A percentile compares a stretch with the other conserved stretches of the same genome.
phyloP scores from a whole-genome alignment of 2,888 invertebrate genomes.

The Cataglyphis cursor region DNA sequence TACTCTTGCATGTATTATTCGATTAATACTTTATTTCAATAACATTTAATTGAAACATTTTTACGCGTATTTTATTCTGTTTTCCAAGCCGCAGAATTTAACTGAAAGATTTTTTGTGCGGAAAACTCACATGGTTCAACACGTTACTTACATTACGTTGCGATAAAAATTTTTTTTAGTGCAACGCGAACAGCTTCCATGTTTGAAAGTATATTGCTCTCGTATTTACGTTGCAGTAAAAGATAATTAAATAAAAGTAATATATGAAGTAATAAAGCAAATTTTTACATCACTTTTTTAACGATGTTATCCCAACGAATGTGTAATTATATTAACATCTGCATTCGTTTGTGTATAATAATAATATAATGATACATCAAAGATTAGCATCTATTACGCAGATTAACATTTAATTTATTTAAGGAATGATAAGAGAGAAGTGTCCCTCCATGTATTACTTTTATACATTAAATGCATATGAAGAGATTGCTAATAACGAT shows the following conservation, averaged over 20 bases:
- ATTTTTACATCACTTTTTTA: conserved; percentile 2
- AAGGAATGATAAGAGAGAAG: background rate
- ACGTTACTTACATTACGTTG: background rate
- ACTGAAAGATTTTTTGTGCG: background rate
- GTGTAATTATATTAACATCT: conserved; percentile 17
- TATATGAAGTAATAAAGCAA: background rate
- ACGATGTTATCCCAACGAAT: background rate
- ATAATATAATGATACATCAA: background rate
- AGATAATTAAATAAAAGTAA: background rate
- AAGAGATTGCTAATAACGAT: background rate
- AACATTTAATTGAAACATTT: conserved; percentile 11
- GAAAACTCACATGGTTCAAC: background rate
- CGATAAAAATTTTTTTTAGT: conserved; percentile 22
- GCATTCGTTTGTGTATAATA: background rate
- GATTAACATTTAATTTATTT: background rate
- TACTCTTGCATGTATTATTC: background rate
- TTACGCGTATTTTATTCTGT: background rate
- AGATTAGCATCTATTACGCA: background rate
- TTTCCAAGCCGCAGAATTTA: background rate
- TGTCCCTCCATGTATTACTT: background rate
- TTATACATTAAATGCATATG: background rate
- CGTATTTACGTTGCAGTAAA: conserved; percentile 9
- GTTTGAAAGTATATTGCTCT: background rate
- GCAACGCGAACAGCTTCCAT: conserved; percentile 7
- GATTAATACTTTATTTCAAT: conserved; percentile 4